Percentiles rank a stretch among this genome's conserved stretches.
Evolutionary conservation across 2,888 invertebrate genomes (phyloP).

Genomic region (Drosophila austrosaltans): DNA sequence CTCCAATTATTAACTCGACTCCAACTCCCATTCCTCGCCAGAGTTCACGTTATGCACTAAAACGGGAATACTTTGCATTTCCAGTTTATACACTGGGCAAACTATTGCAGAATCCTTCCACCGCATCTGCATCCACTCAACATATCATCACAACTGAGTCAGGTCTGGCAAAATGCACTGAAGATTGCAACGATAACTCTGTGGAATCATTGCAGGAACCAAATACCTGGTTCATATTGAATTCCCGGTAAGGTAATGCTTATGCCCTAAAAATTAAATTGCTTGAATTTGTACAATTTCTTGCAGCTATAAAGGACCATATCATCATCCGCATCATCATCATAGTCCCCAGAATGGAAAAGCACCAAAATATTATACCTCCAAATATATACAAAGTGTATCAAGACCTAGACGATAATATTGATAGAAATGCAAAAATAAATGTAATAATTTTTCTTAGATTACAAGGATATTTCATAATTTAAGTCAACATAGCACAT

Average conservation of each 20-base stretch:
- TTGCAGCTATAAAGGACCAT: slow-evolving; percentile 74
- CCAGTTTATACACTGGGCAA: slow-evolving; percentile 75
- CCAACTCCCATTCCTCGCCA: slow-evolving; percentile 34
- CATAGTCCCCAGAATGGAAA: slow-evolving; percentile 8
- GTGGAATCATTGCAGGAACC: slow-evolving; percentile 5
- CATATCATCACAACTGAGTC: background rate
- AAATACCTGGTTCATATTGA: slow-evolving; percentile 77
- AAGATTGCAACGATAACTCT: slow-evolving; percentile 20
- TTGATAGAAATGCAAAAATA: too few species aligned
- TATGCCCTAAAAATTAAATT: background rate
- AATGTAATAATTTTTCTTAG: too few species aligned
- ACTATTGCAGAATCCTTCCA: slow-evolving; percentile 51
- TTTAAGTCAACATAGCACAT: background rate
- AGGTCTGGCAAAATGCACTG: background rate
- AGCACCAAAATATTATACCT: slow-evolving; percentile 60
- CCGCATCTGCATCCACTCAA: background rate
- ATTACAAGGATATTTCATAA: too few species aligned
- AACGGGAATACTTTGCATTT: slow-evolving; percentile 73
- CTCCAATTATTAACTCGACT: slow-evolving; percentile 7
- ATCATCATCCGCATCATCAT: slow-evolving; percentile 24
- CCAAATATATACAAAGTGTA: slow-evolving; percentile 53
- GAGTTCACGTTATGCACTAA: slow-evolving; percentile 68
- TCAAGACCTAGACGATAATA: slow-evolving; percentile 11
- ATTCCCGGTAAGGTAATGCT: slow-evolving; percentile 73
- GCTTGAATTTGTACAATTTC: background rate